Conservation (phyloP, 1,140 invertebrate genomes). For the Dolichoris vasculosae region DNA sequence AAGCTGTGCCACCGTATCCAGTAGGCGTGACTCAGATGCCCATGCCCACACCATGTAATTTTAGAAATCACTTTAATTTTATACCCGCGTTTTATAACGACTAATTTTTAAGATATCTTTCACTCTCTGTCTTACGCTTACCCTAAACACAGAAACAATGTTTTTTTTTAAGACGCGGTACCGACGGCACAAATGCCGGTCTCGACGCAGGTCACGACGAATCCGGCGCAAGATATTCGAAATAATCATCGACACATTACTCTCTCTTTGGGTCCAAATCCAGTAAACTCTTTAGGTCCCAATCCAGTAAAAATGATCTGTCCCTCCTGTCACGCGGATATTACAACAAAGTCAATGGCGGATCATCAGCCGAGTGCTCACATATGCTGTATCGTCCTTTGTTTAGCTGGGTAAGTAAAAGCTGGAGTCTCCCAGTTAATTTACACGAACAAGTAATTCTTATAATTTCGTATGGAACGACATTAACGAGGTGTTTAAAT, state of each 20-base stretch:
- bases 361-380: constrained; percentile 71
- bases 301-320: constrained; percentile 67
- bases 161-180: constrained; percentile 54
- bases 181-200: constrained; percentile 57
- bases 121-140: too few species aligned
- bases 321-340: constrained; percentile 67
- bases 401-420: constrained; percentile 67
- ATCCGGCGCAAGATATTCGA: constrained; percentile 58
- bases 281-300: constrained; percentile 52
- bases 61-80: too few species aligned
- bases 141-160: neutral
- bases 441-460: neutral
- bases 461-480: neutral
- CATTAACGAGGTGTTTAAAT: neutral
- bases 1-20: constrained; percentile 59
- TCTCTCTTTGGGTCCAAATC: constrained; percentile 56
- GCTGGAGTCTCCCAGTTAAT: neutral
- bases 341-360: constrained; percentile 70
- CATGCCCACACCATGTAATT: constrained; percentile 55
- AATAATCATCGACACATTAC: constrained; percentile 64
- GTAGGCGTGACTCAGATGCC: constrained; percentile 56
- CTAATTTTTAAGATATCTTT: too few species aligned
- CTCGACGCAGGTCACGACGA: constrained; percentile 51
- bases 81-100: too few species aligned
- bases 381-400: constrained; percentile 71